These are phyloP conservation scores for Drosophila picticornis DNA, from an alignment of 2,888 invertebrate genomes.

Conservation along the genomic window DNA sequence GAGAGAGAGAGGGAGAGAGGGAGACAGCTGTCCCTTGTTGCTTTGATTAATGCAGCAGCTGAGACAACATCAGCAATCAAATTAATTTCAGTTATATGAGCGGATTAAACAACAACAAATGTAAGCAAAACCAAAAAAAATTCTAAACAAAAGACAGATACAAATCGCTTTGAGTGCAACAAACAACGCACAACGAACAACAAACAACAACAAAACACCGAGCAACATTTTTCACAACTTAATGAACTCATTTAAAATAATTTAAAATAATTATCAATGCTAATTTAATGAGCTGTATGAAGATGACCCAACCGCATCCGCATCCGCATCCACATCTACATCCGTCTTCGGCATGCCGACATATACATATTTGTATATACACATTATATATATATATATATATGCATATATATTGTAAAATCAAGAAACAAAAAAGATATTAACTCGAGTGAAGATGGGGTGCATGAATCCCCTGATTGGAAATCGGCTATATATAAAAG, in stretches of 20 bases:
- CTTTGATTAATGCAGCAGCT: constrained; percentile 80
- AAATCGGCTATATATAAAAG: neutral
- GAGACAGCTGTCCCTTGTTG: constrained; percentile 38
- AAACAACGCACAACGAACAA: constrained; percentile 17
- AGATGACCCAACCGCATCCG: constrained; percentile 22
- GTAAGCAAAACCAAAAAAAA: neutral
- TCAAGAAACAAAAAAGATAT: neutral
- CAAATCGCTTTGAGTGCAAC: constrained; percentile 60
- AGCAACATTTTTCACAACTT: constrained; percentile 72
- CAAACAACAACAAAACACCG: constrained; percentile 16
- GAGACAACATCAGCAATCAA: constrained; percentile 81
- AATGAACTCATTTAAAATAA: constrained; percentile 77
- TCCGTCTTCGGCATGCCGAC: neutral
- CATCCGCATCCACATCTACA: constrained; percentile 11
- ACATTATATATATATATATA: neutral
- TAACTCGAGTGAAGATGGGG: neutral
- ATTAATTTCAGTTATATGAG: constrained; percentile 78
- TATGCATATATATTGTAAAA: neutral
- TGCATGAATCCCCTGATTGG: neutral
- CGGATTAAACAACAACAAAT: constrained; percentile 61
- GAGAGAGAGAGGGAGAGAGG: neutral
- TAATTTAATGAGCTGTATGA: constrained; percentile 69
- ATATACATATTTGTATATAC: neutral
- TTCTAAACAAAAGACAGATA: constrained; percentile 30
- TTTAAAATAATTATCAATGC: constrained; percentile 81